Conservation (phyloP, 2,888 invertebrate species). For the Tineola bisselliella region DNA sequence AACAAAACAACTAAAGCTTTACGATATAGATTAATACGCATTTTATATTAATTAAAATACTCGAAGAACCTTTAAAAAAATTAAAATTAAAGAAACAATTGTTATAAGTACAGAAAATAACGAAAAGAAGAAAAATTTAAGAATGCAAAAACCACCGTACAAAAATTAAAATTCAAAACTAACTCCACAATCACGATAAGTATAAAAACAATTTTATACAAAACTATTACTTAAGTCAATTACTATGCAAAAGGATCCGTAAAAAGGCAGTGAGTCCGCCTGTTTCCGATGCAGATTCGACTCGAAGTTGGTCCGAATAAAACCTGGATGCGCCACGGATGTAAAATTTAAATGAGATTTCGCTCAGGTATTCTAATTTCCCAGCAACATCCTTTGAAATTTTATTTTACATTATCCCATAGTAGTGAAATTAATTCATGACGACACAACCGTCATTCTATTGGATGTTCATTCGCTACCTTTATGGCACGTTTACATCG, state of each 20-base stretch:
- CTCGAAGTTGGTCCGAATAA: constrained; percentile 1
- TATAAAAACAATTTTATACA: constrained; percentile 9
- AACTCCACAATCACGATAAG: background rate
- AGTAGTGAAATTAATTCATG: constrained; percentile 8
- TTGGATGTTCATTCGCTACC: too few species aligned
- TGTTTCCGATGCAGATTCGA: constrained; percentile 9
- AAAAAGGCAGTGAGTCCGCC: background rate
- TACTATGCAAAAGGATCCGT: constrained; percentile 13
- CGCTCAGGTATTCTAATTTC: constrained; percentile 25
- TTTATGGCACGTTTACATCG: too few species aligned
- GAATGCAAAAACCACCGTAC: background rate
- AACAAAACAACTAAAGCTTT: too few species aligned
- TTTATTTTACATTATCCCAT: constrained; percentile 21
- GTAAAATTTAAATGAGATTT: constrained; percentile 43
- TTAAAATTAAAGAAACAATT: too few species aligned
- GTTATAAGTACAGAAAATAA: too few species aligned
- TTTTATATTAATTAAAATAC: too few species aligned
- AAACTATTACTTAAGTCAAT: constrained; percentile 14
- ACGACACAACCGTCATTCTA: too few species aligned
- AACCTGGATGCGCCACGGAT: constrained; percentile 32
- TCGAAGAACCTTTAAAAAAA: too few species aligned
- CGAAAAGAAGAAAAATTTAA: background rate
- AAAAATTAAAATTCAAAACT: constrained; percentile 3
- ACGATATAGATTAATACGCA: too few species aligned
- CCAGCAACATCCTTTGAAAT: constrained; percentile 32